Conservation (phyloP, 2,113 vertebrate genomes). For the Echinops telfairi region DNA sequence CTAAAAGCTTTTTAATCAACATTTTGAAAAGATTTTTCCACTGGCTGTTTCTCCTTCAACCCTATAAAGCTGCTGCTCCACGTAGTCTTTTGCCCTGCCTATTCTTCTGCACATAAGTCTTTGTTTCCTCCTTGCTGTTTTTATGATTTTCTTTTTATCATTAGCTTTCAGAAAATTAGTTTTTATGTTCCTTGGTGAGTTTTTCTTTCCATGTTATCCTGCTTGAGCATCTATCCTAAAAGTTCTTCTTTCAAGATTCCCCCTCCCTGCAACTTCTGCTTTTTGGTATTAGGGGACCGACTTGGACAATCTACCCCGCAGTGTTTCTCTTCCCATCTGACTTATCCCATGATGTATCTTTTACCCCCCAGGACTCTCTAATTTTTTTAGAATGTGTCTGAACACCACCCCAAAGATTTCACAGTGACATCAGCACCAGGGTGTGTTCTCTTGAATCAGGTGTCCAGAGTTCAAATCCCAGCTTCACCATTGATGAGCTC, state of each 20-base stretch:
- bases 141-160: background rate
- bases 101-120: background rate
- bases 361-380: background rate
- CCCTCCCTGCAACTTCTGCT: background rate
- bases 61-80: background rate
- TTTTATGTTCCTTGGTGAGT: background rate
- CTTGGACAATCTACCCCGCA: background rate
- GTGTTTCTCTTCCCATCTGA: background rate
- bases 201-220: background rate
- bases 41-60: background rate
- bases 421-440: background rate
- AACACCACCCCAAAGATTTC: background rate
- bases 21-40: background rate
- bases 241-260: constrained; percentile 8
- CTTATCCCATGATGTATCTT: background rate
- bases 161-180: background rate
- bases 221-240: background rate
- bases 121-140: background rate
- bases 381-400: background rate
- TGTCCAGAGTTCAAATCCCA: constrained; percentile 7
- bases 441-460: background rate
- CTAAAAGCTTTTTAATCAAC: background rate
- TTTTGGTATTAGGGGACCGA: constrained; percentile 28
- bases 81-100: no score
- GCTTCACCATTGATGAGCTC: background rate